Evolutionary conservation across 2,888 invertebrate genomes (phyloP), one percentile per base, ranked within the genome.

Genomic region (Acronicta alni): DNA sequence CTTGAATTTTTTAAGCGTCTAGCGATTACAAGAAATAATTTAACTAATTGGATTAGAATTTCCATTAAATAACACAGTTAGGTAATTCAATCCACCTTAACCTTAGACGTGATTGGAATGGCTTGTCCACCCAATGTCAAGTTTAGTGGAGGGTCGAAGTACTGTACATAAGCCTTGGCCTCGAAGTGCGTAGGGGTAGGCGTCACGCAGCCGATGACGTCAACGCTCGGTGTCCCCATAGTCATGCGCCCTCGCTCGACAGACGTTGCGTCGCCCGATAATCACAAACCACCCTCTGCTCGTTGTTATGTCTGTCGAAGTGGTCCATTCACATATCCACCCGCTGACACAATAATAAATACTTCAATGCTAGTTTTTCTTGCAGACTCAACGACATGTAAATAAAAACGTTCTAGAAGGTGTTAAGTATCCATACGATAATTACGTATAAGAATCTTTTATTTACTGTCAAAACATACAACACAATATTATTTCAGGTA

Each of bases 181-280:
- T 86, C 85, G 82, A 75, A 75, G 81, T 85, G 84, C 81, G 85
- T 85, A 79, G 84, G 79, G 81, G 75, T 12, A 72, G 79, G 81
- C 85, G 88, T 87, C 86, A 90, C 89, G 87, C 84, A 81, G 79
- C 41, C 58, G 57, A 63, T 91, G 88, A 92, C 90, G 91, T 91
- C 91, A 91, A 69, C 62, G 49, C 55, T 55, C 76, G 77, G 73
- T 72, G 57, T 71, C 73, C 76, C 67, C 74, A 72, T 75, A 72
- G 75, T 75, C 81, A 77, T 77, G 80, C 83, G 81, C 83, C 76
- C 77, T 81, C 77, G 69, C 66, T 73, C 74, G 76, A 78, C 81
- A 85, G 86, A 86, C 88, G 43, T 67, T 57, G 66, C 75, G 83
- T 73, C 83, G 83, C 83, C 84, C 66, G 70, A 42, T 47, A 45